phyloP scores from a whole-genome alignment of 2,113 vertebrate species.

The Trichechus manatus region DNA sequence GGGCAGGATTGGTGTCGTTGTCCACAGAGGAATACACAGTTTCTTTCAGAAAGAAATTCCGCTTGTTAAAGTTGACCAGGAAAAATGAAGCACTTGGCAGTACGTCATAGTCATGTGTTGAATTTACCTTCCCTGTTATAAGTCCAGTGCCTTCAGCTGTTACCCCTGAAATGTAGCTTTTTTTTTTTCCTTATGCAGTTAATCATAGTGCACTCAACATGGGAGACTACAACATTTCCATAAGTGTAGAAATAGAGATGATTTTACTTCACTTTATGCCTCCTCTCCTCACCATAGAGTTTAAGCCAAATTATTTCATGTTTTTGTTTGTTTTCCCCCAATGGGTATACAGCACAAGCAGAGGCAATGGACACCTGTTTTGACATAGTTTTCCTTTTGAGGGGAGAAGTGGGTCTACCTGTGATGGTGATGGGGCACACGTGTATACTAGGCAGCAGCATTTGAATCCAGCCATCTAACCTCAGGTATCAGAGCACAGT shows the following conservation, averaged over 20 bases:
- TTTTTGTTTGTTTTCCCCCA: neutral
- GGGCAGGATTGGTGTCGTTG: constrained; percentile 73
- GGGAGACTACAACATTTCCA: neutral
- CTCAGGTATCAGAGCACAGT: neutral
- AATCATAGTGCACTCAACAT: neutral
- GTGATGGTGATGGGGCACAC: neutral
- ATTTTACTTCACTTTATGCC: neutral
- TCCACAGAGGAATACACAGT: constrained; percentile 65
- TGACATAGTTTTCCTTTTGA: neutral
- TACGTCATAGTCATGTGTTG: neutral
- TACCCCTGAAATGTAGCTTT: neutral
- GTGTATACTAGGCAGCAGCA: neutral
- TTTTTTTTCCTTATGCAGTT: neutral
- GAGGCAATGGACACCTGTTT: neutral
- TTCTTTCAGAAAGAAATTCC: constrained; percentile 72
- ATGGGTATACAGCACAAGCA: too few species aligned
- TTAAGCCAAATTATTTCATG: neutral
- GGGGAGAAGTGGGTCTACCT: neutral
- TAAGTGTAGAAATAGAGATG: neutral
- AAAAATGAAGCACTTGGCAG: constrained; percentile 38
- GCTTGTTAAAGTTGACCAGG: constrained; percentile 70
- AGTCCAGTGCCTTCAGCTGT: neutral
- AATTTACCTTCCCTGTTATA: neutral
- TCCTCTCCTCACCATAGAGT: neutral
- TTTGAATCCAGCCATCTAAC: neutral